Conservation (phyloP, 2,113 vertebrate species). For the Astur gentilis region DNA sequence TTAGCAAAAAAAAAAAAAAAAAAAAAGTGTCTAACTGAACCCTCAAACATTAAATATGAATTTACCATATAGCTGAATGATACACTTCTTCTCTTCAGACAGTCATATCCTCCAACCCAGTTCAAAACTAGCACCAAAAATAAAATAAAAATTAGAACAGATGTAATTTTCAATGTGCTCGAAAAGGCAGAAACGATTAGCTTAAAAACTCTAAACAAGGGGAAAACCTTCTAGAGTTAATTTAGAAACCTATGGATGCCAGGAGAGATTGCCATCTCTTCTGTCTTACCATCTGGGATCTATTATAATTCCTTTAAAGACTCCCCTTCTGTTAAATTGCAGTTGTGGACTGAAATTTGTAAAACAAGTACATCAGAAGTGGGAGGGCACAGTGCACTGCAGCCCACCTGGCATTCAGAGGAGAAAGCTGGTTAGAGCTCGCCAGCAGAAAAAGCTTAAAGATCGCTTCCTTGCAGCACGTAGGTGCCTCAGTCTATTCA, state of each 20-base stretch:
- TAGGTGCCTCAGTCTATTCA: neutral
- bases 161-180: neutral
- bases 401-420: neutral
- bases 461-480: neutral
- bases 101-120: neutral
- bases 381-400: neutral
- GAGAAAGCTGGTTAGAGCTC: neutral
- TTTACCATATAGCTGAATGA: neutral
- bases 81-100: neutral
- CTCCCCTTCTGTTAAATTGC: neutral
- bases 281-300: neutral
- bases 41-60: neutral
- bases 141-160: neutral
- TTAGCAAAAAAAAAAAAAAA: neutral
- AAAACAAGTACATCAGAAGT: neutral
- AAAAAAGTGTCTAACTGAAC: neutral
- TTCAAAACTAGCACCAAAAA: neutral
- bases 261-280: neutral
- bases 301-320: neutral
- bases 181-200: neutral
- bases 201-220: neutral
- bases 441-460: neutral
- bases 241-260: neutral
- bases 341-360: neutral
- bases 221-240: neutral